Conservation (phyloP, 2,113 vertebrate genomes). For the Daphoenositta chrysoptera region DNA sequence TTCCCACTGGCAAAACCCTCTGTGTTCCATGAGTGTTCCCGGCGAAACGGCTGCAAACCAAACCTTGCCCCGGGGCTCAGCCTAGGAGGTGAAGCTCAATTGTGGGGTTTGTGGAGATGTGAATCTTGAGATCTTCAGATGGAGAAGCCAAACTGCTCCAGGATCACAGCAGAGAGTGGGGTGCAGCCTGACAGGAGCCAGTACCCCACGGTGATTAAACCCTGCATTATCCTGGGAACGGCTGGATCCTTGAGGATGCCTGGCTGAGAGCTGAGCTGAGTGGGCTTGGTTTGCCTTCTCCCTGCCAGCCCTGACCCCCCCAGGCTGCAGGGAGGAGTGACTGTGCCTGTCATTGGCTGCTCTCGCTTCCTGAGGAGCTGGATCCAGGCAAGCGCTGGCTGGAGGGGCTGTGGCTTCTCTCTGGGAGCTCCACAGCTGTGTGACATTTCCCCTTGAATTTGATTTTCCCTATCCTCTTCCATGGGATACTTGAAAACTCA, state of each 20-base stretch:
- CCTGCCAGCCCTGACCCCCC: neutral
- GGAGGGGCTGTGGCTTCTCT: neutral
- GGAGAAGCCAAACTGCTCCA: neutral
- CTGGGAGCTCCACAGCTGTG: neutral
- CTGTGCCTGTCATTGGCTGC: neutral
- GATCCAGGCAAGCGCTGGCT: neutral
- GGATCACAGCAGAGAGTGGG: neutral
- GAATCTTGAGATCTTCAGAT: neutral
- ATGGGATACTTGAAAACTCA: neutral
- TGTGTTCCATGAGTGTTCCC: neutral
- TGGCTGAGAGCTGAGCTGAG: neutral
- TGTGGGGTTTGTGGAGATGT: neutral
- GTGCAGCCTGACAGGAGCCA: neutral
- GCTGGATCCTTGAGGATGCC: neutral
- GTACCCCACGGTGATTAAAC: rapidly evolving
- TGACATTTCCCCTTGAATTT: neutral
- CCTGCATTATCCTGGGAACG: neutral
- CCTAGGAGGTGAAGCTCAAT: neutral
- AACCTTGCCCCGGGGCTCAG: neutral
- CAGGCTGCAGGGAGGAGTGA: neutral
- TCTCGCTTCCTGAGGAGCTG: rapidly evolving
- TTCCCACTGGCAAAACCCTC: neutral
- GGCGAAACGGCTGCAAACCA: neutral
- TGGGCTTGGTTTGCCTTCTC: neutral
- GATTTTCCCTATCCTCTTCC: neutral